A percentile compares a stretch with the other conserved stretches of the same genome.
These are phyloP conservation scores for Tympanoctomys barrerae DNA, from an alignment of 2,797 vertebrate genomes.

Conservation along the genomic window DNA sequence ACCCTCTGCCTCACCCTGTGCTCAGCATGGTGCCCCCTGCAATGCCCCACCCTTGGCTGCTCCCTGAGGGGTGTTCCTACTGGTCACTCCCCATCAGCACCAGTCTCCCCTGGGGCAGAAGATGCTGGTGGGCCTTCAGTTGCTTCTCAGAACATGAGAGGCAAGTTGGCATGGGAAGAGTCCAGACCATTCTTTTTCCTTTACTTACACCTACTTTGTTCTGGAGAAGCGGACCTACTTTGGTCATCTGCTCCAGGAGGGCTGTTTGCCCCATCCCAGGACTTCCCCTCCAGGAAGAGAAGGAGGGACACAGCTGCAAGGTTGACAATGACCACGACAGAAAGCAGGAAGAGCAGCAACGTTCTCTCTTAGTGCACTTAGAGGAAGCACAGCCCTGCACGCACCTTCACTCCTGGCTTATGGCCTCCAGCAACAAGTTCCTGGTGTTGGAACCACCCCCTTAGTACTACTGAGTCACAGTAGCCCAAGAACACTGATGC, in stretches of 20 bases:
- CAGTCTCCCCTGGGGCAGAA: neutral
- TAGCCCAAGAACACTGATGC: no score
- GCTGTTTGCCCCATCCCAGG: neutral
- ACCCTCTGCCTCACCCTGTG: neutral
- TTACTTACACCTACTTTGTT: neutral
- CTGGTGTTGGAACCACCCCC: neutral
- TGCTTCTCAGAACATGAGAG: neutral
- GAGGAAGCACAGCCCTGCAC: neutral
- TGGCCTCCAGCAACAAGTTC: neutral
- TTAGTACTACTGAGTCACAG: rapidly evolving
- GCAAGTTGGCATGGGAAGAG: neutral
- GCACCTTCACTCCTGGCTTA: neutral
- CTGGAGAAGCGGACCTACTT: neutral
- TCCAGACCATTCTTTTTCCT: neutral
- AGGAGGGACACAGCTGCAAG: neutral
- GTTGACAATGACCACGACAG: no score
- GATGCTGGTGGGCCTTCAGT: neutral
- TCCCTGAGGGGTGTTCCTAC: neutral
- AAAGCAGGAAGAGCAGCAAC: neutral
- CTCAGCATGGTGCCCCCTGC: neutral
- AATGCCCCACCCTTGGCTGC: neutral
- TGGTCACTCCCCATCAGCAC: neutral
- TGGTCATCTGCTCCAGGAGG: neutral
- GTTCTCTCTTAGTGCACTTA: neutral
- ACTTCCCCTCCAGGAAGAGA: neutral